Evolutionary conservation across 1,140 invertebrate species (phyloP).

Genomic region (Drosophila obscura): DNA sequence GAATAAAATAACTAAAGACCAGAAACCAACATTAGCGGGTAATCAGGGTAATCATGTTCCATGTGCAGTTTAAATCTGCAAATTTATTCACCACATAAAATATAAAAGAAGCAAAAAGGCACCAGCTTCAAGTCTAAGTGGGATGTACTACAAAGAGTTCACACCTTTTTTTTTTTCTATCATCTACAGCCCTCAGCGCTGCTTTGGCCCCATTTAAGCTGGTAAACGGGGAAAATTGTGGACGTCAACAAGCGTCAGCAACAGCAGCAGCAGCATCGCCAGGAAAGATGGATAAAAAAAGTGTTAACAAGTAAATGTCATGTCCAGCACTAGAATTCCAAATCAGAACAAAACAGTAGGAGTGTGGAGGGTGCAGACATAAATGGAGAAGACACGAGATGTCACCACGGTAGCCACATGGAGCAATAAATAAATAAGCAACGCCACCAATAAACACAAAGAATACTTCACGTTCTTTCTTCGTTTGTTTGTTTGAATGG

Average conservation of each 20-base stretch:
- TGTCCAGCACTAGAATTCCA: slow-evolving; percentile 50
- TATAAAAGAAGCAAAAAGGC: too few relatives aligned
- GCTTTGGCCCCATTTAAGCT: slow-evolving; percentile 23
- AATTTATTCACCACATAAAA: too few relatives aligned
- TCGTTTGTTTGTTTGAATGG: slow-evolving; percentile 43
- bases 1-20: too few relatives aligned
- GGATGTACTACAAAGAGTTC: not conserved
- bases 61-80: too few relatives aligned
- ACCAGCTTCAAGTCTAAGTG: too few relatives aligned
- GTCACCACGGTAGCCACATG: slow-evolving; percentile 56
- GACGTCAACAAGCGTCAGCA: slow-evolving; percentile 51
- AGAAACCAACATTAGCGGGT: too few relatives aligned
- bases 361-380: not conserved
- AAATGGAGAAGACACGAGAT: slow-evolving; percentile 46
- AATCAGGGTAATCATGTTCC: too few relatives aligned
- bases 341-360: slow-evolving; percentile 8
- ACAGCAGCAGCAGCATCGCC: slow-evolving; percentile 5
- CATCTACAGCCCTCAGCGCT: not conserved
- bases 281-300: slow-evolving; percentile 58
- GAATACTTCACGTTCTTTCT: slow-evolving; percentile 40
- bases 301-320: slow-evolving; percentile 76
- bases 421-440: slow-evolving; percentile 79
- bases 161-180: slow-evolving; percentile 7
- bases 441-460: slow-evolving; percentile 39
- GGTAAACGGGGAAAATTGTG: slow-evolving; percentile 45